Evolutionary conservation across 2,797 vertebrate species (phyloP), one percentile per base, ranked within the genome.

Genomic region (Lates japonicus): DNA sequence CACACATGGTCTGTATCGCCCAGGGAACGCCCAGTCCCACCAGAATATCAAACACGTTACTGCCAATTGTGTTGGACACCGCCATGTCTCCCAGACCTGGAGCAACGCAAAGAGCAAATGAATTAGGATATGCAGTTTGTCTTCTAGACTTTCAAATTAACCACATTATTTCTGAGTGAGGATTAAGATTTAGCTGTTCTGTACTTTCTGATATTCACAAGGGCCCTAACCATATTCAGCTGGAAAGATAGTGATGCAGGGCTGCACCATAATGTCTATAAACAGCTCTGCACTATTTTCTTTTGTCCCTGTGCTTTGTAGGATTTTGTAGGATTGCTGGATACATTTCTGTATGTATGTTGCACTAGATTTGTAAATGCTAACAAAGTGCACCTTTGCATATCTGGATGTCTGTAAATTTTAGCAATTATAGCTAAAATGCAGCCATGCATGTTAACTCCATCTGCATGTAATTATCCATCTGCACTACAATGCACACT

Each of bases 1-100:
- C 94, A 0, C 96, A 97, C 93, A 98, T 98, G 65, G 98, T 99
- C 93, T 99, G 97, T 65, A 99, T 87, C 2, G 97, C 98, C 98
- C 98, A 99, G 0, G 98, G 98, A 64, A 98, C 71, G 0, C 98
- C 98, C 2, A 99, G 96, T 10, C 98, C 98, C 83, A 99, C 98
- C 2, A 99, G 95, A 81, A 99, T 99, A 84, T 99, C 98, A 91
- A 99, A 99, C 60, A 99, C 98, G 2, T 99, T 99, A 88, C 98
- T 99, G 81, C 98, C 98, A 6, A 99, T 96, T 44, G 97, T 98
- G 84, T 99, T 99, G 41, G 98, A 99, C 42, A 99, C 98, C 0
- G 98, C 98, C 98, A 99, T 99, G 91, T 99, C 97, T 16, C 98
- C 98, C 0, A 99, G 95, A 68, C 98, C 98, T 98, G 82, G 60